Percentiles rank a stretch among this genome's conserved stretches.
Conservation (phyloP, 1,140 invertebrate species). For the Cherax quadricarinatus region DNA sequence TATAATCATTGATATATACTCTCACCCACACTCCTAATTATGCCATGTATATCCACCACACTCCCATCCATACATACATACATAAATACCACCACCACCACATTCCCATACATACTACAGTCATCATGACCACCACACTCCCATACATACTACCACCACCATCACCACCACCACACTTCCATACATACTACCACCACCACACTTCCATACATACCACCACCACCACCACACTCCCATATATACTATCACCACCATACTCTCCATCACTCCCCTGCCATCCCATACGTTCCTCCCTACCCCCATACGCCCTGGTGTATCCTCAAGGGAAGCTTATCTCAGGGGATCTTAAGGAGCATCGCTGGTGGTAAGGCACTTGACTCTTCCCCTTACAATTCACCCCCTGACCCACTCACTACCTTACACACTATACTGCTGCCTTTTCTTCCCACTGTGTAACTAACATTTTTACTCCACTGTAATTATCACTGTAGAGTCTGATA, state of each 20-base stretch:
- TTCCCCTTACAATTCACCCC: not conserved
- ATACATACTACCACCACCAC: too few relatives aligned
- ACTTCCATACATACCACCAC: too few relatives aligned
- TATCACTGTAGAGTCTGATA: too few relatives aligned
- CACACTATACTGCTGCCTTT: not conserved
- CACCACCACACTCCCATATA: not conserved
- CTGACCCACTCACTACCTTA: not conserved
- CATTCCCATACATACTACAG: not conserved
- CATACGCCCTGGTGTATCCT: not conserved
- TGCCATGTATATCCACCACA: not conserved
- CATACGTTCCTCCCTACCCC: not conserved
- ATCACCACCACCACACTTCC: too few relatives aligned
- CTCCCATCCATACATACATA: not conserved
- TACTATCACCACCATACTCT: not conserved
- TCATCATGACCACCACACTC: too few relatives aligned
- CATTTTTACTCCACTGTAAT: not conserved
- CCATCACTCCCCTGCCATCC: not conserved
- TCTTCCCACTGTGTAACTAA: not conserved
- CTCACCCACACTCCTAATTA: too few relatives aligned
- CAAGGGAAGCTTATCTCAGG: not conserved
- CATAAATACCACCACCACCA: not conserved
- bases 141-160: too few relatives aligned
- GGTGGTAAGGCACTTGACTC: slow-evolving; percentile 12
- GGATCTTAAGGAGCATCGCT: slow-evolving; percentile 13
- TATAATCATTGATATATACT: too few relatives aligned